Conservation (phyloP, 2,113 vertebrate genomes). For the Onychostoma macrolepis region DNA sequence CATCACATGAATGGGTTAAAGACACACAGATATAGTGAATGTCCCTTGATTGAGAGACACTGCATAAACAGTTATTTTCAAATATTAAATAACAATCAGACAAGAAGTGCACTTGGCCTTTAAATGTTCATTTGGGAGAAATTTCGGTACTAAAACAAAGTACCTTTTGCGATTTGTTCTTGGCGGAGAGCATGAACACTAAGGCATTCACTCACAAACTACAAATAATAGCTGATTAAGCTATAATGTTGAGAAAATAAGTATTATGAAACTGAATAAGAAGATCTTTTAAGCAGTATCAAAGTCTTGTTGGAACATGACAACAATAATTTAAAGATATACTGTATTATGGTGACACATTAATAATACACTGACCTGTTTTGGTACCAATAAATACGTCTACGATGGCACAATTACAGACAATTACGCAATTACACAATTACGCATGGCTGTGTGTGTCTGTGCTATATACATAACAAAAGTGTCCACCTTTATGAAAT, state of each 20-base stretch:
- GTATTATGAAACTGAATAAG: not conserved
- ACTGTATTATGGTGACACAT: not conserved
- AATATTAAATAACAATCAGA: constrained; percentile 49
- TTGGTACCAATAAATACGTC: constrained; percentile 18
- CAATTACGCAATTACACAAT: not conserved
- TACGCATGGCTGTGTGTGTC: not conserved
- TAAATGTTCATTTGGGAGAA: not conserved
- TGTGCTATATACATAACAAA: not conserved
- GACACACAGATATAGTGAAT: not conserved
- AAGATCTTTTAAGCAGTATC: constrained; percentile 11
- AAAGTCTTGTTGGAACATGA: constrained; percentile 13
- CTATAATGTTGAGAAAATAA: not conserved
- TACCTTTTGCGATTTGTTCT: constrained; percentile 1
- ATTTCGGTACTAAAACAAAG: not conserved
- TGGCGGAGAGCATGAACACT: not conserved
- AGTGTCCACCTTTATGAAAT: not conserved
- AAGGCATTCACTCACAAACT: not conserved
- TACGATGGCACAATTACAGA: not conserved
- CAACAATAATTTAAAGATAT: constrained; percentile 22
- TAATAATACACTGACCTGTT: not conserved
- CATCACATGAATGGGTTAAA: not conserved
- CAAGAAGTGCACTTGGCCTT: not conserved
- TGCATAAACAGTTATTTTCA: constrained; percentile 11
- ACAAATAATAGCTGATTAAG: constrained; percentile 24
- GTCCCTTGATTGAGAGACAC: not conserved